Base-by-base conservation (phyloP, 2,113 vertebrate species). In the Tupaia tana region DNA sequence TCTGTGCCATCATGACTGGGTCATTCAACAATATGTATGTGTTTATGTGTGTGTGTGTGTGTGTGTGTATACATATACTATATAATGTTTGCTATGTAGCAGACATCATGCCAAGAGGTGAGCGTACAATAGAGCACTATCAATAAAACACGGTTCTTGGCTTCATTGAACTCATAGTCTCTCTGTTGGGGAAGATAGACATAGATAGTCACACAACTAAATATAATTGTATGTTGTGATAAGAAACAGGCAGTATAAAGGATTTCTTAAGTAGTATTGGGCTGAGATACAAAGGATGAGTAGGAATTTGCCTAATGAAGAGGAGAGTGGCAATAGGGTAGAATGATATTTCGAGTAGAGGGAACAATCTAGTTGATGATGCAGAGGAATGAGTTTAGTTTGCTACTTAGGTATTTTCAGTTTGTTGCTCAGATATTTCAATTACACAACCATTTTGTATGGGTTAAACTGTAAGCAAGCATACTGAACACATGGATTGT, bases 351-450 rank as follows among this genome's bases (percentile, higher is more conserved):
- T 93, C 0, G 13, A 66, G 15, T 5, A n/a, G 16, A 66, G 70
- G 77, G 43, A 79, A 31, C 7, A 43, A 10, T 70, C 7, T 27
- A 4, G 83, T 14, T 24, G 22, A 16, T 29, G 12, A 11, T 63
- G 6, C 19, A 31, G 83, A 90, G n/a, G 43, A 61, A 88, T 6
- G 25, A 24, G 13, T 74, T 67, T 31, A 1, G 15, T 56, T 27
- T 66, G 27, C 70, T 73, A 31, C 70, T 73, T 29, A 34, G 18
- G 31, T 34, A 43, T 59, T 58, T 58, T 14, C 25, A 99, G 97
- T 99, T 99, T 96, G 99, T 99, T 16, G 99, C 99, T n/a, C 99
- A 99, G 98, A 99, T 99, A 96, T 99, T 99, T 8, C 99, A 99
- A 18, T 97, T 99, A 92, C 98, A 96, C n/a, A 97, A 99, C 96